Percentiles rank a stretch among this genome's conserved stretches.
phyloP scores from a whole-genome alignment of 2,113 vertebrate genomes.

The Rhabdomys dilectus region DNA sequence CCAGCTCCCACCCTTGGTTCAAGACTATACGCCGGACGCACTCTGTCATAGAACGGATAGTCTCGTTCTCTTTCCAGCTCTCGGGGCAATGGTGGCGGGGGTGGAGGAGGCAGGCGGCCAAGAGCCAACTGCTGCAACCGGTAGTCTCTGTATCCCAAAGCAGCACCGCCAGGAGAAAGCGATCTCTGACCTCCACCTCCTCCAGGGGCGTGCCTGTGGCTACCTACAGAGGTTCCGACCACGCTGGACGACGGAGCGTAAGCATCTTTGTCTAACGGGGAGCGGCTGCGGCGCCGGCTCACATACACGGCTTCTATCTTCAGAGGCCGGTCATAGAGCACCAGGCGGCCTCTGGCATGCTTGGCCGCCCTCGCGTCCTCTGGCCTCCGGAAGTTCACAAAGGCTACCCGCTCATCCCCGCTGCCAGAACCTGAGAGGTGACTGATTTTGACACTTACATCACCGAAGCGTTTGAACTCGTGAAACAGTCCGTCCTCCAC shows the following conservation, averaged over 20 bases:
- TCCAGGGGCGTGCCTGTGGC: conserved; percentile 89
- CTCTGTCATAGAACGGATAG: conserved; percentile 93
- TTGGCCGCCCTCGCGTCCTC: conserved; percentile 97
- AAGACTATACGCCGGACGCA: conserved; percentile 92
- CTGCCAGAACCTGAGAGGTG: conserved; percentile 88
- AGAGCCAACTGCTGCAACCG: conserved; percentile 95
- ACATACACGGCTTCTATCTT: conserved; percentile 97
- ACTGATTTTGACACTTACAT: conserved; percentile 97
- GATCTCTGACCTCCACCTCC: conserved; percentile 89
- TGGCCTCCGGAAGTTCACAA: conserved; percentile 96
- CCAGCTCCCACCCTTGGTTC: conserved; percentile 89
- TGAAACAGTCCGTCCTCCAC: conserved; percentile 98
- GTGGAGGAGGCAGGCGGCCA: conserved; percentile 94
- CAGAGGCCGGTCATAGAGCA: conserved; percentile 95
- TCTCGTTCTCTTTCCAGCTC: conserved; percentile 95
- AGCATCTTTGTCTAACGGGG: conserved; percentile 93
- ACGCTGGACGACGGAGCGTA: conserved; percentile 82
- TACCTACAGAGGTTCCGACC: conserved; percentile 83
- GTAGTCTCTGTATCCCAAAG: conserved; percentile 95
- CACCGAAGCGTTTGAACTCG: conserved; percentile 97
- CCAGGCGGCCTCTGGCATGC: conserved; percentile 94
- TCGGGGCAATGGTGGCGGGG: conserved; percentile 93
- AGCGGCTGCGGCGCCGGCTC: conserved; percentile 93
- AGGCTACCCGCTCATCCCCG: conserved; percentile 96
- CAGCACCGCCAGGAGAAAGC: conserved; percentile 91